Conservation (phyloP, 2,888 invertebrate species). For the Acleris holmiana region DNA sequence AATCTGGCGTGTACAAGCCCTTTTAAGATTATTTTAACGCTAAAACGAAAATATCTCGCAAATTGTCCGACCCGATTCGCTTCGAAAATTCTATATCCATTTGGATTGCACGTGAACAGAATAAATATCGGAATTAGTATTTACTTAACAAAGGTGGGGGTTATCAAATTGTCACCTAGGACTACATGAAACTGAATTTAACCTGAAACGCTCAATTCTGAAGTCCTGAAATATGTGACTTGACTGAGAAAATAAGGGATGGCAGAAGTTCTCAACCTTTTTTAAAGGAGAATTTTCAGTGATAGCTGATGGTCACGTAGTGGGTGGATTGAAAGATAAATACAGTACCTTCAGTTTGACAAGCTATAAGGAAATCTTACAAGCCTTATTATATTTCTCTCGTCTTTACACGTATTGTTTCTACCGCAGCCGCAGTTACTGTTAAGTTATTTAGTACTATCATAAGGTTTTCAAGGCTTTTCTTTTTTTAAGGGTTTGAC, state of each 20-base stretch:
- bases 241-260: neutral
- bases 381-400: too few relatives aligned
- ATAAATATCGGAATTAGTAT: slow-evolving; percentile 20
- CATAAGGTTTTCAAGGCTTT: too few relatives aligned
- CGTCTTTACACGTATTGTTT: too few relatives aligned
- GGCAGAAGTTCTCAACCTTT: neutral
- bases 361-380: too few relatives aligned
- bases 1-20: neutral
- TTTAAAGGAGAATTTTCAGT: neutral
- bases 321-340: too few relatives aligned
- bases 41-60: slow-evolving; percentile 13
- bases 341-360: too few relatives aligned
- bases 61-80: slow-evolving; percentile 21
- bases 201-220: neutral
- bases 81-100: slow-evolving; percentile 15
- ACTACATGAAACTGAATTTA: neutral
- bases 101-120: slow-evolving; percentile 20
- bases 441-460: too few relatives aligned
- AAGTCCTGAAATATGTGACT: neutral
- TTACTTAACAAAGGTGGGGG: slow-evolving; percentile 18
- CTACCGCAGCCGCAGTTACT: too few relatives aligned
- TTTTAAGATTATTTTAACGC: neutral
- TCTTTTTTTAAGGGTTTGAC: too few relatives aligned
- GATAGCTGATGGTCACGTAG: too few relatives aligned
- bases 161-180: slow-evolving; percentile 13